phyloP scores from a whole-genome alignment of 1,140 invertebrate species.

The Rhagoletis pomonella region DNA sequence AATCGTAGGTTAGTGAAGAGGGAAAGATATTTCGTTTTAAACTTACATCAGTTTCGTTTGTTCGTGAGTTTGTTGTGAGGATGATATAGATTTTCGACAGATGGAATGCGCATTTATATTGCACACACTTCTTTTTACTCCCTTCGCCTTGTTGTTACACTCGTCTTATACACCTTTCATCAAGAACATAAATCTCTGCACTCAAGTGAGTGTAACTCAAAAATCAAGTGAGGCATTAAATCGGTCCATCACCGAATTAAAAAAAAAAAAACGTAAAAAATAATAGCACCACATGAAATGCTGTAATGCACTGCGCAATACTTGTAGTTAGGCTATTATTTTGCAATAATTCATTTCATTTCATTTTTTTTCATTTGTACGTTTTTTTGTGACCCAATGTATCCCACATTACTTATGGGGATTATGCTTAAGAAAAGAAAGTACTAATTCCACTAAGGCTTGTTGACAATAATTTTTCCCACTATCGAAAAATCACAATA shows the following conservation, averaged over 20 bases:
- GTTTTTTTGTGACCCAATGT: background rate
- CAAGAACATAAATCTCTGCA: background rate
- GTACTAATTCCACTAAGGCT: conserved; percentile 10
- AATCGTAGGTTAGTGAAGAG: too few relatives aligned
- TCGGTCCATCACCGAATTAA: background rate
- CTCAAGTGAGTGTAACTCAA: conserved; percentile 26
- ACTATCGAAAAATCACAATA: conserved; percentile 25
- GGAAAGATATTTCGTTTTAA: too few relatives aligned
- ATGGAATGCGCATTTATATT: too few relatives aligned
- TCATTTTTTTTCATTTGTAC: background rate
- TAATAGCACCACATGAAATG: background rate
- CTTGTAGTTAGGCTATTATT: conserved; percentile 7
- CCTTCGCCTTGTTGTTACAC: too few relatives aligned
- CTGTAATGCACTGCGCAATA: background rate
- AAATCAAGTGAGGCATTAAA: conserved; percentile 41
- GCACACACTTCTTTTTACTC: too few relatives aligned
- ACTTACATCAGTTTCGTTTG: too few relatives aligned
- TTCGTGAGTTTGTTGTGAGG: too few relatives aligned
- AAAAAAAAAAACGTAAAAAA: background rate
- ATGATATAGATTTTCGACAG: too few relatives aligned
- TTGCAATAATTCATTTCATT: conserved; percentile 27
- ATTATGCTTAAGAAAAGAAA: background rate
- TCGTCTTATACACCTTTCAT: too few relatives aligned
- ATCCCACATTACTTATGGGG: conserved; percentile 32
- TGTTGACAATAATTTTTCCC: conserved; percentile 43